Percentiles rank a stretch among this genome's conserved stretches.
Evolutionary conservation across 2,888 invertebrate species (phyloP).

Genomic region (Argyresthia albistria): DNA sequence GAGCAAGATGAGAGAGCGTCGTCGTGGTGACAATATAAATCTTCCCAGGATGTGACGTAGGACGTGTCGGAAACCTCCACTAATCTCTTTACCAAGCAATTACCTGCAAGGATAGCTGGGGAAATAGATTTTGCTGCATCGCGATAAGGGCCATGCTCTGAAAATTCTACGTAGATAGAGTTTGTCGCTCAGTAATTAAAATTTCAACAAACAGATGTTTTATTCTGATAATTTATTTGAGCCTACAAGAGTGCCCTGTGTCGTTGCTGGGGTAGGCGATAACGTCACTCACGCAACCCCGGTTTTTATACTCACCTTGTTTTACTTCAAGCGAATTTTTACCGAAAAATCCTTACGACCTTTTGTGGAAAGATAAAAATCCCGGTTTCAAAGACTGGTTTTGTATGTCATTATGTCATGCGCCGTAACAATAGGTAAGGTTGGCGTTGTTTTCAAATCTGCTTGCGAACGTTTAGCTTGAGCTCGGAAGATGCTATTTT

Average conservation of each 20-base stretch:
- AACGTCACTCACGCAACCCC: slow-evolving; percentile 47
- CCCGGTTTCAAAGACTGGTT: slow-evolving; percentile 5
- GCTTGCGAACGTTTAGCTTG: too few relatives aligned
- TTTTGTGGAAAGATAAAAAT: slow-evolving; percentile 29
- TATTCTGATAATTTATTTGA: slow-evolving; percentile 40
- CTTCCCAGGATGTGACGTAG: neutral
- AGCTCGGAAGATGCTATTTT: too few relatives aligned
- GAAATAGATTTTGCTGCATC: neutral
- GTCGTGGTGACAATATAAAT: neutral
- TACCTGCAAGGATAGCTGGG: neutral
- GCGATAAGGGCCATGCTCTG: neutral
- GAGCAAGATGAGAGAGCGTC: too few relatives aligned
- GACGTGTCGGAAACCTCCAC: neutral
- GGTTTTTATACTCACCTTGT: slow-evolving; percentile 28
- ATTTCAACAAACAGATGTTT: slow-evolving; percentile 35
- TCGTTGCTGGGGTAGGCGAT: slow-evolving; percentile 36
- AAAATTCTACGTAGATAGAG: too few relatives aligned
- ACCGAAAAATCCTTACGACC: slow-evolving; percentile 16
- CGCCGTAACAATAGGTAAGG: too few relatives aligned
- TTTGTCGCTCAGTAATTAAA: slow-evolving; percentile 33
- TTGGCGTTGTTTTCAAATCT: too few relatives aligned
- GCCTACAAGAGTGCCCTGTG: slow-evolving; percentile 22
- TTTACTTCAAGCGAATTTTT: slow-evolving; percentile 28
- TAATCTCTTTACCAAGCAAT: neutral
- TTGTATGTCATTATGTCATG: neutral